Evolutionary conservation across 2,113 vertebrate genomes (phyloP).

Genomic region (Phocoena phocoena): DNA sequence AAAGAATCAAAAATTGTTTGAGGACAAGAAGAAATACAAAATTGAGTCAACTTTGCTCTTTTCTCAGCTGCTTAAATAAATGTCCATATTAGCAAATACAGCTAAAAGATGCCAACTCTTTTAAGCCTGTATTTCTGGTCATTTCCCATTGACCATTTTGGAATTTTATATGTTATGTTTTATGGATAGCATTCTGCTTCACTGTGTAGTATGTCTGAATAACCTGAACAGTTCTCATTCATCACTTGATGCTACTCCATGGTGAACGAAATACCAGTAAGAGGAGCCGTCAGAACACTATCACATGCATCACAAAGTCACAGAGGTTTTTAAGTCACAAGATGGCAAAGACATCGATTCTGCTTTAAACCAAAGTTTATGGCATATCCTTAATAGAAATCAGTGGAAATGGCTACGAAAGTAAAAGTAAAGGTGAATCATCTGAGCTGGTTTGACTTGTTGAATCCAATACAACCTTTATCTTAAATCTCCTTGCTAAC

Average conservation of each 20-base stretch:
- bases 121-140: conserved; percentile 50
- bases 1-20: conserved; percentile 70
- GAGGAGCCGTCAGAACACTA: conserved; percentile 83
- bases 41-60: too few species aligned
- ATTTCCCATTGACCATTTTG: conserved; percentile 59
- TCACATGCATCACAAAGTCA: conserved; percentile 87
- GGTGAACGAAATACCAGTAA: conserved; percentile 81
- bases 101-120: too few species aligned
- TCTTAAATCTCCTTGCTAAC: conserved; percentile 26
- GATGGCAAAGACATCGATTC: conserved; percentile 83
- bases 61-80: too few species aligned
- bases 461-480: conserved; percentile 80
- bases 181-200: conserved; percentile 65
- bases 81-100: too few species aligned
- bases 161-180: conserved; percentile 58
- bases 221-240: conserved; percentile 71
- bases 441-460: conserved; percentile 83
- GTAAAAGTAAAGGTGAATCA: conserved; percentile 84
- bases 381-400: conserved; percentile 82
- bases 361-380: conserved; percentile 83
- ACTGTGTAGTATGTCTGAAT: conserved; percentile 51
- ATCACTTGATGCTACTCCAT: conserved; percentile 77
- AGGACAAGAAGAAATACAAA: conserved; percentile 56
- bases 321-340: conserved; percentile 80
- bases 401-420: conserved; percentile 80